Percentiles rank a stretch among this genome's conserved stretches.
Conservation (phyloP, 2,113 vertebrate species). For the Ailuropoda melanoleuca region DNA sequence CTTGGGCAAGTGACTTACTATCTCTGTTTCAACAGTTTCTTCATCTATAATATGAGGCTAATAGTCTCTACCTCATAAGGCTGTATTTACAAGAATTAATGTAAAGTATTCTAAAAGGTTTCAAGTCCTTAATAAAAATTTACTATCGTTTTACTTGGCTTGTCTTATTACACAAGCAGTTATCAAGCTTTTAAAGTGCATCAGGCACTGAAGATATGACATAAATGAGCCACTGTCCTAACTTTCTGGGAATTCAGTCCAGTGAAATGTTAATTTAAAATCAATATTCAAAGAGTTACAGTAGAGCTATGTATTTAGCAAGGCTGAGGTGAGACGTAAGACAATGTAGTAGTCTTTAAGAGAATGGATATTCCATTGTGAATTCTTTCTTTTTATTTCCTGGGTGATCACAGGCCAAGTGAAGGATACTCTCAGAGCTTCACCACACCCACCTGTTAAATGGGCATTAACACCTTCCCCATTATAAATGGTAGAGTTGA, state of each 20-base stretch:
- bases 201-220: not conserved
- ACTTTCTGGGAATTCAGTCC: not conserved
- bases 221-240: not conserved
- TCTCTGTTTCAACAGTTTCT: not conserved
- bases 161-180: not conserved
- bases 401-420: not conserved
- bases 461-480: not conserved
- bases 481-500: not conserved
- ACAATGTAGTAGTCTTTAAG: not conserved
- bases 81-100: not conserved
- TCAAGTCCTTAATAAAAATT: not conserved
- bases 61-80: not conserved
- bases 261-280: slow-evolving; percentile 10
- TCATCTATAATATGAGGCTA: not conserved
- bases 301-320: not conserved
- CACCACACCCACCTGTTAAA: not conserved
- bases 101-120: not conserved
- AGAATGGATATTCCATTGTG: not conserved
- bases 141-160: not conserved
- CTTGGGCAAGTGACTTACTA: not conserved
- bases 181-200: not conserved
- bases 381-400: slow-evolving; percentile 14
- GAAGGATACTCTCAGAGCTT: not conserved
- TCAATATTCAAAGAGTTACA: slow-evolving; percentile 10
- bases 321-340: not conserved